phyloP scores from a whole-genome alignment of 2,797 vertebrate species.

The Prunella strophiata region DNA sequence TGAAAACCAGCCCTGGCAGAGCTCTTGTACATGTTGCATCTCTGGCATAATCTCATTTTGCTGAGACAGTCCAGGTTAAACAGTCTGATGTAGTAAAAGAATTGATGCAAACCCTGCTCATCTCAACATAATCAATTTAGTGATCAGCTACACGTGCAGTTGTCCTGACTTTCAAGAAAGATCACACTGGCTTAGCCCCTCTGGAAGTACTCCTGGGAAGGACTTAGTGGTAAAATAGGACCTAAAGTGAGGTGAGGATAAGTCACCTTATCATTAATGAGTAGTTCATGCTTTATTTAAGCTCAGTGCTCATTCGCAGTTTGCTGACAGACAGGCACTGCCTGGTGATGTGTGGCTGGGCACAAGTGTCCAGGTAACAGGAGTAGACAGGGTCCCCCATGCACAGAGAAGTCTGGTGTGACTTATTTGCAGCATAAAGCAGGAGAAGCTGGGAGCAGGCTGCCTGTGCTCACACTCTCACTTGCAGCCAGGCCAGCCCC shows the following conservation, averaged over 20 bases:
- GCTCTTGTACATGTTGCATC: background rate
- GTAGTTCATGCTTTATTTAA: conserved; percentile 10
- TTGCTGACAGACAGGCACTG: background rate
- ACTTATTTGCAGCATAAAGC: background rate
- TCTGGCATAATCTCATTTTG: conserved; percentile 8
- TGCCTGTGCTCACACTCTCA: accelerated
- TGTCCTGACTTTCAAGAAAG: background rate
- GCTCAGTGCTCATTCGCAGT: conserved; percentile 8
- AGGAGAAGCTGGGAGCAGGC: background rate
- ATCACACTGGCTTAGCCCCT: background rate
- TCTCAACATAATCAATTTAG: background rate
- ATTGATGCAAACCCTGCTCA: background rate
- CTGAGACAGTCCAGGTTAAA: background rate
- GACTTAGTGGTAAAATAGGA: background rate
- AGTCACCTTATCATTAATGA: background rate
- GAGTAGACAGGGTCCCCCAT: background rate
- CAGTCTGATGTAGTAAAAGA: background rate
- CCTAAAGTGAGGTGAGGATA: background rate
- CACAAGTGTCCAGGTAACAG: background rate
- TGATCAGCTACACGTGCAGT: background rate
- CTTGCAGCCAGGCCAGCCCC: background rate
- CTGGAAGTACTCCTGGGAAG: background rate
- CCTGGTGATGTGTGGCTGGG: accelerated
- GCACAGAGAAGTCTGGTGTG: background rate
- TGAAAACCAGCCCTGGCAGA: background rate